A percentile compares a stretch with the other conserved stretches of the same genome.
Evolutionary conservation across 2,797 vertebrate species (phyloP).

Genomic region (Halcyon smyrnensis): DNA sequence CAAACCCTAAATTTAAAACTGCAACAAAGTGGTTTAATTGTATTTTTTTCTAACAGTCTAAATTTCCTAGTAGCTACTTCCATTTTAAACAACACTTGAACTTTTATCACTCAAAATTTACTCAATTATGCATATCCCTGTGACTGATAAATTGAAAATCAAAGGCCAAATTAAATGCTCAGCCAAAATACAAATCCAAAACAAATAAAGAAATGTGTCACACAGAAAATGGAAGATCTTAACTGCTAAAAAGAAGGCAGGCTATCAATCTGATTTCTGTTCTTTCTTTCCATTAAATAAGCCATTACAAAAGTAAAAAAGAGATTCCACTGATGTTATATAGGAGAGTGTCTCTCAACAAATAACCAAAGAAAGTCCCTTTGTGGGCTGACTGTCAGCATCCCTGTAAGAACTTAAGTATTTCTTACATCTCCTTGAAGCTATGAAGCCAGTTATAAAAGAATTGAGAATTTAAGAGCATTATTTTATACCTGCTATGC

Average conservation of each 20-base stretch:
- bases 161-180: background rate
- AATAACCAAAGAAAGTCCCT: background rate
- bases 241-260: background rate
- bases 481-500: constrained; percentile 81
- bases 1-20: background rate
- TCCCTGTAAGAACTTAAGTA: background rate
- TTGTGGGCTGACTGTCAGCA: background rate
- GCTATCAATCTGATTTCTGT: background rate
- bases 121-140: background rate
- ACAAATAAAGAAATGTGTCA: background rate
- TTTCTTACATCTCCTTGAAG: background rate
- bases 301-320: background rate
- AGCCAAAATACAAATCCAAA: background rate
- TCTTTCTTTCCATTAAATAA: background rate
- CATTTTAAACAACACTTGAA: background rate
- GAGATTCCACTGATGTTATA: background rate
- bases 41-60: background rate
- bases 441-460: background rate
- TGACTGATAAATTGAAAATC: background rate
- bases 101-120: background rate
- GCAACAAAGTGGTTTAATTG: background rate
- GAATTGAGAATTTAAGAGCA: background rate
- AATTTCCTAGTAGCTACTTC: background rate
- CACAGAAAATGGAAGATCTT: background rate
- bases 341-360: background rate